Percentiles rank a stretch among this genome's conserved stretches.
These are phyloP conservation scores for Rhyacophila evoluta DNA, from an alignment of 2,888 invertebrate genomes.

Conservation along the genomic window DNA sequence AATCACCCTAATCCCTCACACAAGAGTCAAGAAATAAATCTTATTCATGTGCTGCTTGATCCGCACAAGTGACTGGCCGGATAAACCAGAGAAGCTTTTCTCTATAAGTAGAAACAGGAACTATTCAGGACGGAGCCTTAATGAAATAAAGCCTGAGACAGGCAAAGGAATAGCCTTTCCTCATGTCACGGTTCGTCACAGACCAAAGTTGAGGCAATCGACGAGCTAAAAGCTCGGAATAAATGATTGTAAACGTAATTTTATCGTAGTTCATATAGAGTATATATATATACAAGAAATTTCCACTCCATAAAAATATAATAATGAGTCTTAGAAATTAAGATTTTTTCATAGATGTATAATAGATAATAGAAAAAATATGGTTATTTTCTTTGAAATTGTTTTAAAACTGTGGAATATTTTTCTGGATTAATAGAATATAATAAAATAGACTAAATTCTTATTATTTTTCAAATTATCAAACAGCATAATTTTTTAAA, in stretches of 20 bases:
- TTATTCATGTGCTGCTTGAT: constrained; percentile 42
- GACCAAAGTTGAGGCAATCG: constrained; percentile 11
- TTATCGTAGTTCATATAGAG: not conserved
- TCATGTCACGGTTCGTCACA: not conserved
- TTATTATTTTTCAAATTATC: too few species aligned
- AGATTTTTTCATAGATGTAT: too few species aligned
- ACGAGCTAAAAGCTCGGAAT: not conserved
- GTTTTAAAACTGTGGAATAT: too few species aligned
- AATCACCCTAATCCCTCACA: constrained; percentile 35
- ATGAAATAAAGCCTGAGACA: constrained; percentile 40
- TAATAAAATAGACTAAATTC: too few species aligned
- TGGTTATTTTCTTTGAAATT: too few species aligned
- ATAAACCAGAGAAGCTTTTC: constrained; percentile 32
- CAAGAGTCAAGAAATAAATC: constrained; percentile 38
- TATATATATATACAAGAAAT: too few species aligned
- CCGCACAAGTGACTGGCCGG: constrained; percentile 35
- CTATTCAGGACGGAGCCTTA: constrained; percentile 25
- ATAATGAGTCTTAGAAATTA: too few species aligned
- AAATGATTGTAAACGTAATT: not conserved
- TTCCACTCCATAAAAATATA: too few species aligned
- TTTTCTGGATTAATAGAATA: too few species aligned
- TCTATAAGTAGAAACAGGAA: constrained; percentile 4
- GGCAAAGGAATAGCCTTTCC: not conserved
- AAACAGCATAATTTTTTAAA: too few species aligned
- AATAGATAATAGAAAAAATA: too few species aligned